These are phyloP conservation scores for Papio anubis DNA, from an alignment of 2,113 vertebrate species.

Conservation along the genomic window DNA sequence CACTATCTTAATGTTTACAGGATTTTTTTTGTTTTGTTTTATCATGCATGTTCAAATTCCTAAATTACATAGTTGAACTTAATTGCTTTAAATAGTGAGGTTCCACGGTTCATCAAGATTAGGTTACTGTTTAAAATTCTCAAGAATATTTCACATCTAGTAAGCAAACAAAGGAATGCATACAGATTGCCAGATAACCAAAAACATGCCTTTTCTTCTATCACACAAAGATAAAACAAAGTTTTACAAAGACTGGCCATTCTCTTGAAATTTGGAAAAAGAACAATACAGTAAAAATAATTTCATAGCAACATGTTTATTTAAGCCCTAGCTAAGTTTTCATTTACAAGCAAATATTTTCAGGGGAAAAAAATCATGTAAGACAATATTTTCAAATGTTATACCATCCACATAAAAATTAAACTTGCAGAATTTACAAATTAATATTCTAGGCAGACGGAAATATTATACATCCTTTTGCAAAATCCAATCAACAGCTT, in stretches of 20 bases:
- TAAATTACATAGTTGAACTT: neutral
- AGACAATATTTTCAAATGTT: conserved; percentile 79
- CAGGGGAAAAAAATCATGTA: conserved; percentile 75
- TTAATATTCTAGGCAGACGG: conserved; percentile 83
- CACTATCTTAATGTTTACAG: neutral
- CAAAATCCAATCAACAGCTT: conserved; percentile 81
- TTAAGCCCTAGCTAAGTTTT: conserved; percentile 82
- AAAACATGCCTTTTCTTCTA: neutral
- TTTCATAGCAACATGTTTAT: conserved; percentile 84
- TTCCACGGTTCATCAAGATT: neutral
- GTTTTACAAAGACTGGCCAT: neutral
- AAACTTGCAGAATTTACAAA: conserved; percentile 88
- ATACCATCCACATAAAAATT: conserved; percentile 83
- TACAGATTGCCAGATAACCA: neutral
- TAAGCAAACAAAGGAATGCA: neutral
- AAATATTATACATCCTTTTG: conserved; percentile 85
- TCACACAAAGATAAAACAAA: neutral
- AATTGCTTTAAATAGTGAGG: neutral
- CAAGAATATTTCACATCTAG: neutral
- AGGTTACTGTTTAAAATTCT: neutral
- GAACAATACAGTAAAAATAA: conserved; percentile 46
- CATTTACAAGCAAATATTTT: conserved; percentile 85
- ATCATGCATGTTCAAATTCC: neutral
- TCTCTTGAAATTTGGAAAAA: conserved; percentile 44
- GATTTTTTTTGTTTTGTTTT: neutral